Conservation (phyloP, 2,113 vertebrate genomes). For the Loxodonta africana region DNA sequence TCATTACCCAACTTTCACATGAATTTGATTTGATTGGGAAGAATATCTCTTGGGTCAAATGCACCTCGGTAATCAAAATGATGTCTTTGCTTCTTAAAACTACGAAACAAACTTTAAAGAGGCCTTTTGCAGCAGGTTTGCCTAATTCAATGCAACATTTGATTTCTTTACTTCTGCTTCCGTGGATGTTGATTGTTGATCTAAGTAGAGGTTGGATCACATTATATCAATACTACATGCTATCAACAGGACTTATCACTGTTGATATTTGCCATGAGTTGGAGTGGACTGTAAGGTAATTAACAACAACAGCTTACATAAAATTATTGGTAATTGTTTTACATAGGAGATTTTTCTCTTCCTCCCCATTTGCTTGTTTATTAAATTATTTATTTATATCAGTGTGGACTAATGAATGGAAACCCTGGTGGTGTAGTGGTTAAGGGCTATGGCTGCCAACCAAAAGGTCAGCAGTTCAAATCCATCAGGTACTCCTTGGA, state of each 20-base stretch:
- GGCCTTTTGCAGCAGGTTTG: background rate
- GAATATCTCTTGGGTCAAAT: background rate
- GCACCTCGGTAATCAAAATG: background rate
- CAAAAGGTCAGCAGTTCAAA: too few species aligned
- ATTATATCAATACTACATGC: too few species aligned
- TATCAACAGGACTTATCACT: too few species aligned
- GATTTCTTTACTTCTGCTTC: background rate
- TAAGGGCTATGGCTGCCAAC: too few species aligned
- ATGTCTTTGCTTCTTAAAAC: background rate
- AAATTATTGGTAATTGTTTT: background rate
- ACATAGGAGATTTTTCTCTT: background rate
- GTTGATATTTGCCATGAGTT: too few species aligned
- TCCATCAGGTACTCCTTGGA: too few species aligned
- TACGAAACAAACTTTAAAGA: background rate
- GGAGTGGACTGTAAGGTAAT: too few species aligned
- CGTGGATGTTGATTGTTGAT: background rate
- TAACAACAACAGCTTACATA: too few species aligned
- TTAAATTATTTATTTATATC: background rate
- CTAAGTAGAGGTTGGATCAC: too few species aligned
- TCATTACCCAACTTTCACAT: background rate
- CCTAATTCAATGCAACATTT: background rate
- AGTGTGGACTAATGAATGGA: background rate
- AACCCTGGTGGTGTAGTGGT: too few species aligned
- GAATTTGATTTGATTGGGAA: background rate
- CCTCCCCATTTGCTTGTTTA: background rate